phyloP scores from a whole-genome alignment of 2,797 vertebrate species.

The Nyctibius grandis region DNA sequence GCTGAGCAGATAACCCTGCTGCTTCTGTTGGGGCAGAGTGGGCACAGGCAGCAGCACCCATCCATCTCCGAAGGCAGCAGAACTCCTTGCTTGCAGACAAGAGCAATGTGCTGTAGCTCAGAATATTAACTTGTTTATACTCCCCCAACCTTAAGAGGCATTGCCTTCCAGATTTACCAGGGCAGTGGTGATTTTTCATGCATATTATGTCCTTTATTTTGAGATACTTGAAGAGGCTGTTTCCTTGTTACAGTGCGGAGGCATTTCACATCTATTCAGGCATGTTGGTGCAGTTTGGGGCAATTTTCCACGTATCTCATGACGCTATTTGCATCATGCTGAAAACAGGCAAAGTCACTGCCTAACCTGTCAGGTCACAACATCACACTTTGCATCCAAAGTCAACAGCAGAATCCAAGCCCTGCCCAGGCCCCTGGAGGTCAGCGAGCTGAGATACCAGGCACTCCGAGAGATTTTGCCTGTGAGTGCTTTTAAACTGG shows the following conservation, averaged over 20 bases:
- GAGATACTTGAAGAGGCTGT: neutral
- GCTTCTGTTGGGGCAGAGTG: rapidly evolving
- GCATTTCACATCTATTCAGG: neutral
- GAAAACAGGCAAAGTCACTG: neutral
- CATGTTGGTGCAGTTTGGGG: neutral
- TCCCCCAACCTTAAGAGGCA: neutral
- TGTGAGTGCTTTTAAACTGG: neutral
- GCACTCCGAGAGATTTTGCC: neutral
- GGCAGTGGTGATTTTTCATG: neutral
- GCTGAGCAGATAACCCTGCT: neutral
- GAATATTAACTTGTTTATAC: neutral
- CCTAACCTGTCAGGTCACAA: neutral
- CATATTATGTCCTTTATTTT: neutral
- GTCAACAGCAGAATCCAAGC: rapidly evolving
- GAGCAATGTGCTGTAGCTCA: neutral
- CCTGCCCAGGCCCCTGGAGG: neutral
- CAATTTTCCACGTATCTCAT: neutral
- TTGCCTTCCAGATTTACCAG: neutral
- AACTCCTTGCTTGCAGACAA: neutral
- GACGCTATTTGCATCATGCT: neutral
- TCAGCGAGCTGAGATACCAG: rapidly evolving
- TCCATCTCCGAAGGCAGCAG: neutral
- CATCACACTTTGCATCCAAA: neutral
- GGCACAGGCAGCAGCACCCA: rapidly evolving
- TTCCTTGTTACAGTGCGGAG: neutral